Conservation (phyloP, 2,797 vertebrate species). For the Melanotaenia maccullochi region DNA sequence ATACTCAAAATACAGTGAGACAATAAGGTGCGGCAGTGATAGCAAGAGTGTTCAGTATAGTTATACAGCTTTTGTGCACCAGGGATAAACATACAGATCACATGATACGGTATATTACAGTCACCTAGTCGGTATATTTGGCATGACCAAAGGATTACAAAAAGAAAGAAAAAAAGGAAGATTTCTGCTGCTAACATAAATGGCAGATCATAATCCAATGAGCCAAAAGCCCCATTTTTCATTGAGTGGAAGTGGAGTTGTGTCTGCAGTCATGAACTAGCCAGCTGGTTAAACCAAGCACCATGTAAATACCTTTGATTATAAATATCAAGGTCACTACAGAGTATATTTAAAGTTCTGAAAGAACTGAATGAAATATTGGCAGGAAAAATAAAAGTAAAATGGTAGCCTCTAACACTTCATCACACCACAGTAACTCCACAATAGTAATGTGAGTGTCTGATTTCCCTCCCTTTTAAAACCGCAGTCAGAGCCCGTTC, state of each 20-base stretch:
- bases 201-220: constrained; percentile 6
- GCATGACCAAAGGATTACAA: neutral
- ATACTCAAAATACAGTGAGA: constrained; percentile 8
- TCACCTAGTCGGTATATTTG: neutral
- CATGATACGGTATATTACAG: constrained; percentile 1
- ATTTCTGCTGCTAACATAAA: neutral
- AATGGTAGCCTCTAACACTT: constrained; percentile 7
- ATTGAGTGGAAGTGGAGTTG: constrained; percentile 15
- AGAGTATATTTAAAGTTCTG: constrained; percentile 26
- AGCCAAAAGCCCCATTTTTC: constrained; percentile 1
- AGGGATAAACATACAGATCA: neutral
- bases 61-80: neutral
- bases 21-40: neutral
- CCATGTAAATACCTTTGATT: constrained; percentile 50
- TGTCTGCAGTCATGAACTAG: constrained; percentile 35
- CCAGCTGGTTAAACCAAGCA: constrained; percentile 12
- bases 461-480: constrained; percentile 33
- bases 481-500: constrained; percentile 18
- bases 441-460: constrained; percentile 14
- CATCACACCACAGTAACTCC: constrained; percentile 22
- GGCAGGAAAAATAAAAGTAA: constrained; percentile 4
- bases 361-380: constrained; percentile 17
- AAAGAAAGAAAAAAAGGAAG: neutral
- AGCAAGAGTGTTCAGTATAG: constrained; percentile 11
- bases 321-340: constrained; percentile 34